Evolutionary conservation across 2,113 vertebrate genomes (phyloP).

Genomic region (Genyomyrus donnyi): DNA sequence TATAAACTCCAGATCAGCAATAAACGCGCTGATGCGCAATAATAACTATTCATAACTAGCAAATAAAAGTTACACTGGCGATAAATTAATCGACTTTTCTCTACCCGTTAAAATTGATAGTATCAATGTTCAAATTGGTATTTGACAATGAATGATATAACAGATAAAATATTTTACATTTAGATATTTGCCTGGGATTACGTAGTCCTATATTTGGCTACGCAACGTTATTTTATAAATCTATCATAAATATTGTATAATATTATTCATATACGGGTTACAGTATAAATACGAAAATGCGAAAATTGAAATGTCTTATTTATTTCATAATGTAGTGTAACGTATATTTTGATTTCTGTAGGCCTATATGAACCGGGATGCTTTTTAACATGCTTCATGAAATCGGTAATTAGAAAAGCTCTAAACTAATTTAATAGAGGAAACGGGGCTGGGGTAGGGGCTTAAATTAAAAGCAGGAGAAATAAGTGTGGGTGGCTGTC

Average conservation of each 20-base stretch:
- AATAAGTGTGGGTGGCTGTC: constrained; percentile 48
- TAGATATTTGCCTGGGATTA: not conserved
- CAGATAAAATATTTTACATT: not conserved
- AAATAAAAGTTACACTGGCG: not conserved
- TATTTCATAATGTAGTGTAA: not conserved
- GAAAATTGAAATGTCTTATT: not conserved
- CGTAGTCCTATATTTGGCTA: not conserved
- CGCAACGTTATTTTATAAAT: not conserved
- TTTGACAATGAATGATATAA: not conserved
- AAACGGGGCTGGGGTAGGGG: constrained; percentile 34
- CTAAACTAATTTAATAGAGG: constrained; percentile 16
- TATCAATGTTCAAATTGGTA: not conserved
- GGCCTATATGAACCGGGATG: not conserved
- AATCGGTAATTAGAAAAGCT: not conserved
- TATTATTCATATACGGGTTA: not conserved
- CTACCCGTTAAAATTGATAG: not conserved
- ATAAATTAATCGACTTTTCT: not conserved
- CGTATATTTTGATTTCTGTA: not conserved
- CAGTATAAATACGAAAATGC: not conserved
- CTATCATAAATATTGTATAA: not conserved
- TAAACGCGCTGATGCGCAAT: not conserved
- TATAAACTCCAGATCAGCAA: not conserved
- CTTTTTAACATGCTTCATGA: not conserved
- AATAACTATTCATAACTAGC: not conserved
- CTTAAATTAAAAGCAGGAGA: constrained; percentile 48